phyloP scores from a whole-genome alignment of 2,888 invertebrate genomes.

The Patella depressa region DNA sequence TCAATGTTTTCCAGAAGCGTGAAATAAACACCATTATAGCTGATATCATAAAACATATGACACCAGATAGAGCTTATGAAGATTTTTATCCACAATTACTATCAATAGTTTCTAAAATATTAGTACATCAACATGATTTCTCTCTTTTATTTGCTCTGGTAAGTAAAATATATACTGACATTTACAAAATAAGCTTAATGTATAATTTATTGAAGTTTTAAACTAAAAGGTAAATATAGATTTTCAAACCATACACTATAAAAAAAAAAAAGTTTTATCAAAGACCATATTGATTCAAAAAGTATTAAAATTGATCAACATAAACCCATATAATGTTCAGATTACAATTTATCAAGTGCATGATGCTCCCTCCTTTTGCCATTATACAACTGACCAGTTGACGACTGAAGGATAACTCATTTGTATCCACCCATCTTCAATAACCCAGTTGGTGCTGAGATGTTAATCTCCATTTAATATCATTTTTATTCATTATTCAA shows the following conservation, averaged over 20 bases:
- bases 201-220: neutral
- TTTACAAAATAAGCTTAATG: neutral
- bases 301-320: neutral
- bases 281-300: neutral
- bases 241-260: no score
- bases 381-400: no score
- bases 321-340: no score
- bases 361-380: no score
- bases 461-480: no score
- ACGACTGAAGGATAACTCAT: no score
- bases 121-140: conserved; percentile 83
- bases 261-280: neutral
- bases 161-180: conserved; percentile 43
- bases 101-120: conserved; percentile 74
- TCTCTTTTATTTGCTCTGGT: conserved; percentile 87
- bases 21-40: conserved; percentile 89
- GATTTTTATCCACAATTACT: conserved; percentile 85
- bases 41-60: conserved; percentile 88
- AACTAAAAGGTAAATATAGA: no score
- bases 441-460: no score
- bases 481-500: no score
- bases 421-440: no score
- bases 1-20: conserved; percentile 76
- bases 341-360: no score
- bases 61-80: conserved; percentile 83